These are phyloP conservation scores for Aromia moschata DNA, from an alignment of 2,888 invertebrate genomes.

Conservation along the genomic window DNA sequence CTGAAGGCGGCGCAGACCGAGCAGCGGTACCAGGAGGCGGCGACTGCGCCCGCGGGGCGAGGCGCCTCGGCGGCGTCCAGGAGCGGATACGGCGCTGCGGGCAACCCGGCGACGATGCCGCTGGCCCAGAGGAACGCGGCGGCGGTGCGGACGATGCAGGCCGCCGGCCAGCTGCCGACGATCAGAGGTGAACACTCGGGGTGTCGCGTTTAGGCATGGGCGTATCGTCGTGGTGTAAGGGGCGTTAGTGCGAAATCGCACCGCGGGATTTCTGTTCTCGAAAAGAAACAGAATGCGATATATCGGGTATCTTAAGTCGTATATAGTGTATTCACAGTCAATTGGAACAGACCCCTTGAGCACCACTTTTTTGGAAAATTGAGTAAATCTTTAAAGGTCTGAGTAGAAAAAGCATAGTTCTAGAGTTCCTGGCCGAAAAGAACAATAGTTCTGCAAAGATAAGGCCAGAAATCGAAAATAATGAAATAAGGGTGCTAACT, in stretches of 20 bases:
- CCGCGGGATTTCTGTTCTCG: neutral
- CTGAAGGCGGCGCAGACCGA: slow-evolving; percentile 62
- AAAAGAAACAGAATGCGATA: too few relatives aligned
- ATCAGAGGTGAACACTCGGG: slow-evolving; percentile 38
- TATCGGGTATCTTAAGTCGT: too few relatives aligned
- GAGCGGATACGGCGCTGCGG: slow-evolving; percentile 7
- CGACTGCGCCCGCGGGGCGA: slow-evolving; percentile 29
- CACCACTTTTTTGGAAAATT: too few relatives aligned
- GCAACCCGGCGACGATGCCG: slow-evolving; percentile 2
- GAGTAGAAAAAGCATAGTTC: too few relatives aligned
- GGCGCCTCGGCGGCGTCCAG: neutral
- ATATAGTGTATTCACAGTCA: too few relatives aligned
- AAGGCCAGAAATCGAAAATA: too few relatives aligned
- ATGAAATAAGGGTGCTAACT: too few relatives aligned
- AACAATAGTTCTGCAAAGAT: too few relatives aligned
- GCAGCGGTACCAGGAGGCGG: slow-evolving; percentile 52
- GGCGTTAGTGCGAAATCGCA: too few relatives aligned
- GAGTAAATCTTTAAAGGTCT: too few relatives aligned
- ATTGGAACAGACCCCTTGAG: too few relatives aligned
- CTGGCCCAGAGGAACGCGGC: slow-evolving; percentile 36
- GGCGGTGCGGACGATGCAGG: slow-evolving; percentile 49
- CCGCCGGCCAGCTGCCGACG: slow-evolving; percentile 57
- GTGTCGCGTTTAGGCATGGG: slow-evolving; percentile 1
- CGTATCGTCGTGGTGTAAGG: neutral
- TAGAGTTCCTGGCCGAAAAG: too few relatives aligned